phyloP scores from a whole-genome alignment of 2,888 invertebrate genomes.

The Macroteleia sp. region DNA sequence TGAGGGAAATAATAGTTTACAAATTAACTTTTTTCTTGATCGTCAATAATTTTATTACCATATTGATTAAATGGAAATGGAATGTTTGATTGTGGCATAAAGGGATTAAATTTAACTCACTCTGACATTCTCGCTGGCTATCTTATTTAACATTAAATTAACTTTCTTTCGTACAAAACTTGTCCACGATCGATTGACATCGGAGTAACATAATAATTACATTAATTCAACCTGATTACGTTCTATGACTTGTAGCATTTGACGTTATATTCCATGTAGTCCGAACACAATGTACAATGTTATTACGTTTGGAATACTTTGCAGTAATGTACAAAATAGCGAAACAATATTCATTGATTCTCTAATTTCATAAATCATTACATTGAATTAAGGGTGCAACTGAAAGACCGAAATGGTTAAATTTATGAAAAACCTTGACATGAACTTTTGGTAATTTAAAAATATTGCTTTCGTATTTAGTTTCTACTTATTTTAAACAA shows the following conservation, averaged over 20 bases:
- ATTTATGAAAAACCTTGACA: too few relatives aligned
- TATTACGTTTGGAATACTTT: background rate
- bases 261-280: conserved; percentile 10
- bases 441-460: too few relatives aligned
- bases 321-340: background rate
- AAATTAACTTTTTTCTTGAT: too few relatives aligned
- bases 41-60: conserved; percentile 4
- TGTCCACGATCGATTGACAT: conserved; percentile 7
- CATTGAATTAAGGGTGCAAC: too few relatives aligned
- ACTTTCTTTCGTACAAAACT: conserved; percentile 19
- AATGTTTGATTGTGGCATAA: conserved; percentile 9
- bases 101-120: conserved; percentile 16
- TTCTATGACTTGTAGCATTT: conserved; percentile 28
- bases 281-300: conserved; percentile 7
- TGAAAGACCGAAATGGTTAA: too few relatives aligned
- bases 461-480: too few relatives aligned
- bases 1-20: too few relatives aligned
- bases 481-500: too few relatives aligned
- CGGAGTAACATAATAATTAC: conserved; percentile 18
- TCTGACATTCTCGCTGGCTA: conserved; percentile 3
- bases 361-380: too few relatives aligned
- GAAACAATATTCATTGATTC: too few relatives aligned
- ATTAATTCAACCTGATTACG: conserved; percentile 18
- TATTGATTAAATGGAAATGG: conserved; percentile 6
- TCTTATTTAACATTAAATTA: conserved; percentile 28